Base-by-base conservation (phyloP, 2,113 vertebrate species). In the Hemiprocne comata region DNA sequence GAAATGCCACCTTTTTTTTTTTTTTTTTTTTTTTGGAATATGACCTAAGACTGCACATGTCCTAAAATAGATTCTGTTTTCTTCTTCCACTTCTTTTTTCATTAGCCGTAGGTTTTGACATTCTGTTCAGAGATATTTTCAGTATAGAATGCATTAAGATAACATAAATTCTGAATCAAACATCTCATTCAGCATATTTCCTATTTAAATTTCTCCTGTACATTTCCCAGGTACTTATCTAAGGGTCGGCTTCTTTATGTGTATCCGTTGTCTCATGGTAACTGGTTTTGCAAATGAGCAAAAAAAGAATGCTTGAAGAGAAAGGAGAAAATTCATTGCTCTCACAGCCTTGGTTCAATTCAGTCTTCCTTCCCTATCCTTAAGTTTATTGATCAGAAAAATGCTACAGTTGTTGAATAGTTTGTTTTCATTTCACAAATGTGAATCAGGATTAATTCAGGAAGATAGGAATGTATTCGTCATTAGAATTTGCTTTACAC, bases 401-500 rank as follows among this genome's bases (percentile, higher is more conserved):
- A 81, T 51, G 83, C 92, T 96, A 61, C 90, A 87, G 92, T 72
- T 90, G 92, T 94, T 92, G 88, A 87, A 93, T 89, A 89, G 92
- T 96, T 96, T 89, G 90, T 93, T 96, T 95, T 96, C 86, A 73
- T 96, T 96, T 94, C 86, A 73, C 84, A 85, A 90, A 92, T 73
- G 86, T 82, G 96, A 78, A 58, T 88, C 80, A 16, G 66, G 86
- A 90, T 95, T 94, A 94, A 75, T 94, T 86, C 48, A 58, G 93
- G 81, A 90, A 94, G 93, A 94, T 79, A 79, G 80, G 65, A 69
- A 75, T 44, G 66, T 94, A 79, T 92, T 96, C 85, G 86, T 95
- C 95, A 96, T 96, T 95, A 84, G 69, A 87, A 95, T 96, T 92
- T 95, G 86, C 88, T 86, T 92, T 96, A 96, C 90, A 94, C 90